phyloP scores from a whole-genome alignment of 37 sponge, comb jelly and placozoan genomes.

The Lycopodina hypogea region DNA sequence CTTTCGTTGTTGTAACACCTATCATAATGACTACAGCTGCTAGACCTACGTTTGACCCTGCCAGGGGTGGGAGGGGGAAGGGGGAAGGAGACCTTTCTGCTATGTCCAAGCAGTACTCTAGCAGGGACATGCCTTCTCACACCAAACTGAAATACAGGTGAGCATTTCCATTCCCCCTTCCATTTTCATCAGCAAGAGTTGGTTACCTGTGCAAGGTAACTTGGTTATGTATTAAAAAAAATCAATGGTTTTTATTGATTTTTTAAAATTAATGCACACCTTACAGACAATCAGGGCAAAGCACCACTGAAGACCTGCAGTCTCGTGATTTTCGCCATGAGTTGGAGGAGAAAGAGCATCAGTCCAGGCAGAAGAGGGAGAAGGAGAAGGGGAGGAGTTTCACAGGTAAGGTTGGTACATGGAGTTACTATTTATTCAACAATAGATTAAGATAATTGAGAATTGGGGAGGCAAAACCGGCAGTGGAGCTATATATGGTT shows the following conservation, averaged over 20 bases:
- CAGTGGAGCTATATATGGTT: neutral
- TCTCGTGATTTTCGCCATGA: constrained; percentile 79
- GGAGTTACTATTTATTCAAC: no score
- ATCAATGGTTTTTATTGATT: no score
- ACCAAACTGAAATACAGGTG: constrained; percentile 93
- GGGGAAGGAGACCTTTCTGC: constrained; percentile 97
- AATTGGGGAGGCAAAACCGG: neutral
- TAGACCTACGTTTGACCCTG: constrained; percentile 97
- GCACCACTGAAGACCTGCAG: constrained; percentile 81
- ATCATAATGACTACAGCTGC: constrained; percentile 97
- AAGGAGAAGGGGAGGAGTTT: constrained; percentile 63
- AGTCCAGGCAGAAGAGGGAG: constrained; percentile 60
- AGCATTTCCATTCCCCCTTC: neutral
- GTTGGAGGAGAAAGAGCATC: constrained; percentile 83
- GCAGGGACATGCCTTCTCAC: constrained; percentile 95
- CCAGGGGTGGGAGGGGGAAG: constrained; percentile 91
- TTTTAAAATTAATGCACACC: constrained; percentile 38
- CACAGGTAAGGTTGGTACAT: constrained; percentile 73
- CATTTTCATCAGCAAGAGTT: no score
- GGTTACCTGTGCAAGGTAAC: no score
- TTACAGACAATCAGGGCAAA: constrained; percentile 87
- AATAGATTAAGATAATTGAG: no score
- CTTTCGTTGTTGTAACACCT: no score
- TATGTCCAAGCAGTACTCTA: constrained; percentile 97
- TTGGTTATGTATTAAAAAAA: no score